Conservation (phyloP, 2,888 invertebrate genomes). For the Acholoe squamosa region DNA sequence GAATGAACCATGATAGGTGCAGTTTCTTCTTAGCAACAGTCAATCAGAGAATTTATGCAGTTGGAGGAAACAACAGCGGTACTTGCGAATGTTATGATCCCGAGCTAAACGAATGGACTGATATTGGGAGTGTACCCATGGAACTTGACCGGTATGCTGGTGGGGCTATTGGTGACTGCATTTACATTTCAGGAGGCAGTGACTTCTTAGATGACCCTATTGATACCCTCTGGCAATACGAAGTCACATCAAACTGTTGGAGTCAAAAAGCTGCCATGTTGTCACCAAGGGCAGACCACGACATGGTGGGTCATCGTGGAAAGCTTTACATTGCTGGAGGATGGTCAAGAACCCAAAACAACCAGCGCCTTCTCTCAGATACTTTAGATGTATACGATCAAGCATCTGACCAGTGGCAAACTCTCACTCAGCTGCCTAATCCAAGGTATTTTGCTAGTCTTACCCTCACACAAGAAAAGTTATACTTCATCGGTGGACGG, state of each 20-base stretch:
- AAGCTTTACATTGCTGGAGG: slow-evolving; percentile 77
- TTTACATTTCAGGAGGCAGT: slow-evolving; percentile 84
- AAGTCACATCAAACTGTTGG: slow-evolving; percentile 73
- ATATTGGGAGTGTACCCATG: slow-evolving; percentile 48
- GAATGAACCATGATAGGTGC: slow-evolving; percentile 84
- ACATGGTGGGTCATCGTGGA: slow-evolving; percentile 74
- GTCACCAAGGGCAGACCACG: slow-evolving; percentile 76
- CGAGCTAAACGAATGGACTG: slow-evolving; percentile 60
- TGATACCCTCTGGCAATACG: slow-evolving; percentile 63
- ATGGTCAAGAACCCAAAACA: slow-evolving; percentile 85
- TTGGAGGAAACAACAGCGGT: slow-evolving; percentile 74
- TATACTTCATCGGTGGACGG: slow-evolving; percentile 89
- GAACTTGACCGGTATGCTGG: slow-evolving; percentile 64
- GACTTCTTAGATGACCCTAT: slow-evolving; percentile 70
- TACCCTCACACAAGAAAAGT: slow-evolving; percentile 86
- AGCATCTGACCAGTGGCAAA: slow-evolving; percentile 86
- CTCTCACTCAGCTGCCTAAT: slow-evolving; percentile 87
- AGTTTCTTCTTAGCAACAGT: slow-evolving; percentile 82
- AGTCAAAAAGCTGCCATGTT: slow-evolving; percentile 72
- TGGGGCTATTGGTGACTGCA: slow-evolving; percentile 63
- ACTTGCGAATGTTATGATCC: slow-evolving; percentile 66
- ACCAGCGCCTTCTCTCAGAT: slow-evolving; percentile 86
- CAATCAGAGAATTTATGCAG: slow-evolving; percentile 75
- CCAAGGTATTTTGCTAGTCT: slow-evolving; percentile 89
- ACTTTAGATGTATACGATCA: slow-evolving; percentile 88